Evolutionary conservation across 2,113 vertebrate genomes (phyloP).

Genomic region (Sylvilagus bachmani): DNA sequence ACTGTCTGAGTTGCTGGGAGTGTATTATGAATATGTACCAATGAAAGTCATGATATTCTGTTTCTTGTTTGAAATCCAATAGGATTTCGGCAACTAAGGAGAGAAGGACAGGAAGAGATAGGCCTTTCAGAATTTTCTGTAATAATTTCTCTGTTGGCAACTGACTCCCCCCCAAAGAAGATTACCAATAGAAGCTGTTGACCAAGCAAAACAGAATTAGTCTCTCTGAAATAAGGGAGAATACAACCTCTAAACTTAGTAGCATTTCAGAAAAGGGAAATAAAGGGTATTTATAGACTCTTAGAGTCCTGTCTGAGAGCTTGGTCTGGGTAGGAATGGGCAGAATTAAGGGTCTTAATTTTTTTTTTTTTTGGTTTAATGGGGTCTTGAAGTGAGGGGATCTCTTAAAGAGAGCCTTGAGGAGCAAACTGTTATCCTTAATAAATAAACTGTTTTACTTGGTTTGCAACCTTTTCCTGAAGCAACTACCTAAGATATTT

Average conservation of each 20-base stretch:
- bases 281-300: background rate
- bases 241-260: background rate
- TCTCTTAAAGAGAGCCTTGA: background rate
- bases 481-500: background rate
- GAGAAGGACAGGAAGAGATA: background rate
- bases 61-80: background rate
- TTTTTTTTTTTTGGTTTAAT: background rate
- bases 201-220: background rate
- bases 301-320: background rate
- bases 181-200: background rate
- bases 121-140: background rate
- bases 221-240: background rate
- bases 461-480: background rate
- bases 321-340: background rate
- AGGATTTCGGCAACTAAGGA: background rate
- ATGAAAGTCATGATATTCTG: constrained; percentile 13
- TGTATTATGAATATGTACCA: background rate
- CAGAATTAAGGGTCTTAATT: background rate
- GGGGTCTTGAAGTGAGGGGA: background rate
- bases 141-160: background rate
- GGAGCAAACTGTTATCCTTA: background rate
- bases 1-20: background rate
- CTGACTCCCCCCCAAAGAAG: background rate
- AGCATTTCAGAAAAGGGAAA: background rate
- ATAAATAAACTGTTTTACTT: background rate